A percentile compares a stretch with the other conserved stretches of the same genome.
phyloP scores from a whole-genome alignment of 1,140 invertebrate genomes.

The Neuroterus valhalla region DNA sequence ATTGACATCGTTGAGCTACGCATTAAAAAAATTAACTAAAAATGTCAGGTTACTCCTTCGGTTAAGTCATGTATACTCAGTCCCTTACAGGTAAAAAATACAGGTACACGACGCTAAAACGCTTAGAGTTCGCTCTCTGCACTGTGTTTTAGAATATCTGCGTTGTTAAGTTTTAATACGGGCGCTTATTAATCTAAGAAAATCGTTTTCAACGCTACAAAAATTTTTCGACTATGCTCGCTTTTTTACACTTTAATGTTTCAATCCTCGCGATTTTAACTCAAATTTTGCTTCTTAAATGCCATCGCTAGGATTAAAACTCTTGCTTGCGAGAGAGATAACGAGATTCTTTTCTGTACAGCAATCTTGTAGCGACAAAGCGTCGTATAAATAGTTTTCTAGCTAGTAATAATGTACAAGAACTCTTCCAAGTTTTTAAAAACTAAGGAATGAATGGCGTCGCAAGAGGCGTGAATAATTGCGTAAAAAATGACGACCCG shows the following conservation, averaged over 20 bases:
- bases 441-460: conserved; percentile 55
- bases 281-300: conserved; percentile 33
- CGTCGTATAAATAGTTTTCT: conserved; percentile 47
- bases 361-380: conserved; percentile 10
- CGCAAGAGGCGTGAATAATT: conserved; percentile 21
- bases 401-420: conserved; percentile 47
- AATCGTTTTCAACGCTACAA: conserved; percentile 23
- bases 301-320: neutral
- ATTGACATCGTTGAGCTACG: conserved; percentile 36
- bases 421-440: conserved; percentile 34
- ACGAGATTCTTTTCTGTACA: conserved; percentile 6
- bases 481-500: neutral
- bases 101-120: conserved; percentile 25
- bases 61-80: conserved; percentile 46
- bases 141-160: conserved; percentile 17
- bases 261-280: conserved; percentile 40
- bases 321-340: neutral
- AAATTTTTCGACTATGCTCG: conserved; percentile 27
- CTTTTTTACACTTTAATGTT: conserved; percentile 36
- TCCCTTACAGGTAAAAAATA: conserved; percentile 45
- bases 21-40: conserved; percentile 2
- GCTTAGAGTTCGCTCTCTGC: conserved; percentile 8
- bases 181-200: conserved; percentile 13
- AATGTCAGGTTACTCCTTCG: conserved; percentile 37
- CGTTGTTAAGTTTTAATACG: conserved; percentile 22